Evolutionary conservation across 1,140 invertebrate species (phyloP), one percentile per base, ranked within the genome.

Genomic region (Scaptomyza hsui): DNA sequence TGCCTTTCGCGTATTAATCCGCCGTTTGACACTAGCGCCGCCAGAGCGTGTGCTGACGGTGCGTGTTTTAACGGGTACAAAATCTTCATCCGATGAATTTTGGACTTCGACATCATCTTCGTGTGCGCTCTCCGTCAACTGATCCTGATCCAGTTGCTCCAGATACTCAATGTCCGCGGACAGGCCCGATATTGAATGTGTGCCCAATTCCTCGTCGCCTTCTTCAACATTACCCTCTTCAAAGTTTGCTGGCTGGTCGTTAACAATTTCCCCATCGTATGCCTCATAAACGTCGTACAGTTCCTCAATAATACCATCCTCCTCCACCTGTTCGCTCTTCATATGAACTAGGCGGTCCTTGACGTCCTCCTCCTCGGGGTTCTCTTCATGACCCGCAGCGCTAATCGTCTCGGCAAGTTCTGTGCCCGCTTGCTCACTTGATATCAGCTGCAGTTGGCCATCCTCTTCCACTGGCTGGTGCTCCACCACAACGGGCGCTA

Each of bases 401-500:
- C 39, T 59, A 3, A 45, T 62, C 18, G 32, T 29, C 16, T 83
- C 74, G 1, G 6, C 42, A 35, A 60, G 19, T 48, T 44, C 68
- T 51, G 61, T 29, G 6, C 9, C 13, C 4, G 19, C 24, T 4
- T 9, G 18, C 4, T 49, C 68, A 37, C 49, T 49, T 15, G 13
- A 18, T 3, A 24, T 19, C 5, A 16, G 35, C 41, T 68, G 13
- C 1, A 24, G 9, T 35, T 41, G 29, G 7, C 32, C 52, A 10
- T 76, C 78, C 1, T 83, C 71, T 0, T 65, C 59, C 1, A n/a
- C 4, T 3, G 29, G 39, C 37, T 57, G 53, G 13, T 51, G 62
- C 15, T 90, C 89, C 3, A 89, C 89, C 18, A 77, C 89, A 5
- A 89, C 89, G 10, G 89, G 89, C 0, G 81, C 89, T 52, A 90